These are phyloP conservation scores for Nephrocerus scutellatus DNA, from an alignment of 2,888 invertebrate genomes.

Conservation along the genomic window DNA sequence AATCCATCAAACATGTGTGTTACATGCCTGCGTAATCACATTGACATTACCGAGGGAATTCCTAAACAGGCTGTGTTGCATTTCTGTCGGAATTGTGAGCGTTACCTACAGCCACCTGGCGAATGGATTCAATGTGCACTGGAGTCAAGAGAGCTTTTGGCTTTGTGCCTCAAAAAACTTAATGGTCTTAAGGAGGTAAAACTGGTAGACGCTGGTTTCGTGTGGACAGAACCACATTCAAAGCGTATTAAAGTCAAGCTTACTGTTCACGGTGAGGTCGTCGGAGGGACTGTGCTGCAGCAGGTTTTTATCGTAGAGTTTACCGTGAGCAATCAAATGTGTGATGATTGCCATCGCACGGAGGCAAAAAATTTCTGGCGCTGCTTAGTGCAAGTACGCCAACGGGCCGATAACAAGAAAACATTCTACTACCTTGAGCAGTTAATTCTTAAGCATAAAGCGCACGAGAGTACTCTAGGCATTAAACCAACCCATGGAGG, in stretches of 20 bases:
- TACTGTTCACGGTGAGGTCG: slow-evolving; percentile 91
- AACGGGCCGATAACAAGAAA: slow-evolving; percentile 86
- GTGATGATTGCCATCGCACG: slow-evolving; percentile 90
- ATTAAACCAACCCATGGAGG: slow-evolving; percentile 84
- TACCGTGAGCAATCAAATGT: slow-evolving; percentile 87
- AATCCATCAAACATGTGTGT: slow-evolving; percentile 98
- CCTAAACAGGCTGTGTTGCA: slow-evolving; percentile 87
- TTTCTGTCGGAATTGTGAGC: slow-evolving; percentile 89
- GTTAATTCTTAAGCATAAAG: slow-evolving; percentile 89
- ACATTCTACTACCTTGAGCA: slow-evolving; percentile 98
- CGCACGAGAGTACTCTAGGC: slow-evolving; percentile 82
- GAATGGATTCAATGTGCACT: slow-evolving; percentile 79
- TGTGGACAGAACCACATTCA: slow-evolving; percentile 99
- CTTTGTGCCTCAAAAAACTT: slow-evolving; percentile 85
- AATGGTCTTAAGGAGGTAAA: slow-evolving; percentile 85
- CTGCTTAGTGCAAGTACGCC: slow-evolving; percentile 82
- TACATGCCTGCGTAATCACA: slow-evolving; percentile 79
- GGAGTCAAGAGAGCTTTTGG: slow-evolving; percentile 86
- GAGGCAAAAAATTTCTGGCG: slow-evolving; percentile 99
- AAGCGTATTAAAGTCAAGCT: slow-evolving; percentile 93
- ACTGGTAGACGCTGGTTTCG: slow-evolving; percentile 90
- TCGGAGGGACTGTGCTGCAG: slow-evolving; percentile 83
- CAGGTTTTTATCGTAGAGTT: slow-evolving; percentile 96
- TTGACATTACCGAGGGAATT: slow-evolving; percentile 94
- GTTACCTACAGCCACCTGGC: slow-evolving; percentile 86